phyloP scores from a whole-genome alignment of 2,797 vertebrate species.

The Aeoliscus strigatus region DNA sequence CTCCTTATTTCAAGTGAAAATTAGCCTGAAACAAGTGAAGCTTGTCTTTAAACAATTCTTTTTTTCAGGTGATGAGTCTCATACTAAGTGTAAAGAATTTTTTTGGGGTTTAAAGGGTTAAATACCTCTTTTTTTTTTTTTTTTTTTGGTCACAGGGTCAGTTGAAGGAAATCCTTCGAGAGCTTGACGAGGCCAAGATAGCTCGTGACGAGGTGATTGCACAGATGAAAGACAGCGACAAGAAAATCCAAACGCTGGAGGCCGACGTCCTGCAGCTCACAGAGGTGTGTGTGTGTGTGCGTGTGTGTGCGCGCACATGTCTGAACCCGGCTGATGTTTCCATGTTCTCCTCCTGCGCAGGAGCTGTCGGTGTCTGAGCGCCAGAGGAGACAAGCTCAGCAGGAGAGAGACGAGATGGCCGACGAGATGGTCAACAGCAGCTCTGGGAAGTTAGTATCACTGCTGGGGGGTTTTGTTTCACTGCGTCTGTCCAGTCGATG shows the following conservation, averaged over 20 bases:
- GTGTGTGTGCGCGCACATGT: too few species aligned
- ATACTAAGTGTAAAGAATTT: too few species aligned
- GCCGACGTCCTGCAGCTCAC: constrained; percentile 85
- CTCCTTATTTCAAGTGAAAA: too few species aligned
- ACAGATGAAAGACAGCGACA: constrained; percentile 83
- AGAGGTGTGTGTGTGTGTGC: constrained; percentile 78
- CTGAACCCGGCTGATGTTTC: too few species aligned
- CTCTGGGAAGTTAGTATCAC: constrained; percentile 80
- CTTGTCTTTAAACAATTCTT: too few species aligned
- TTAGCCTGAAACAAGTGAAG: too few species aligned
- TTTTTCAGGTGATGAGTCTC: too few species aligned
- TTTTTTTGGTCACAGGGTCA: constrained; percentile 70
- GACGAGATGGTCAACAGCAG: constrained; percentile 85
- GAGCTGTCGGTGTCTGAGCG: constrained; percentile 84
- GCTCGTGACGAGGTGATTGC: constrained; percentile 80
- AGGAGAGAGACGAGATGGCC: constrained; percentile 85
- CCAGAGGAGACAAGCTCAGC: constrained; percentile 83
- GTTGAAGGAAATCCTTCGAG: constrained; percentile 85
- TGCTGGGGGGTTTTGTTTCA: background rate
- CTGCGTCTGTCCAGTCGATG: background rate
- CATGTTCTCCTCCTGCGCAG: constrained; percentile 50
- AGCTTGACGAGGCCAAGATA: constrained; percentile 82
- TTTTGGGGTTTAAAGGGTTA: too few species aligned
- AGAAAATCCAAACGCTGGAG: constrained; percentile 85
- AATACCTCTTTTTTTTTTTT: too few species aligned